Evolutionary conservation across 2,888 invertebrate species (phyloP).

Genomic region (Poecilus cupreus): DNA sequence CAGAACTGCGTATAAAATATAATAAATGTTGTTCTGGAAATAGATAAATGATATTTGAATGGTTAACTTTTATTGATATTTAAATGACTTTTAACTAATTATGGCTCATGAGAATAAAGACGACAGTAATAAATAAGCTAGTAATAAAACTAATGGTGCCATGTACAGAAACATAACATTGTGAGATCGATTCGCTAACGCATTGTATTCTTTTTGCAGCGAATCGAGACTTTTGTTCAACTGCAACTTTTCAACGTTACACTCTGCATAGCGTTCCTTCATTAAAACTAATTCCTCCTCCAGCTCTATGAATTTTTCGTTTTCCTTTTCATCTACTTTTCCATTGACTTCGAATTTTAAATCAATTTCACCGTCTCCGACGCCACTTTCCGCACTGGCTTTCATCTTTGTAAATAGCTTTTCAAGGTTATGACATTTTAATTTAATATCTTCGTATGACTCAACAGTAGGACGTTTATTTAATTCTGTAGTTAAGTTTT

Average conservation of each 20-base stretch:
- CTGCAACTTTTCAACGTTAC: constrained; percentile 78
- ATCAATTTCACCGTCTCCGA: constrained; percentile 7
- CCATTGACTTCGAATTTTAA: constrained; percentile 11
- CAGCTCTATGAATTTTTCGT: constrained; percentile 77
- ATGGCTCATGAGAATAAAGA: constrained; percentile 79
- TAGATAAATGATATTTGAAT: constrained; percentile 2
- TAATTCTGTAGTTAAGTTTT: constrained; percentile 65
- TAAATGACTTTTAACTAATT: constrained; percentile 11
- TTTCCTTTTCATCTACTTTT: constrained; percentile 25
- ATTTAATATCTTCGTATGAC: constrained; percentile 62
- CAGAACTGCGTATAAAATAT: constrained; percentile 2
- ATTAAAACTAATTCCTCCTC: constrained; percentile 84
- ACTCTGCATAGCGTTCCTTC: constrained; percentile 83
- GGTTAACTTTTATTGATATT: not conserved
- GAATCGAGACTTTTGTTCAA: constrained; percentile 77
- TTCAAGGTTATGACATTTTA: constrained; percentile 60
- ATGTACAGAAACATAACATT: constrained; percentile 77
- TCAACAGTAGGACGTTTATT: constrained; percentile 65
- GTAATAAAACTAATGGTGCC: constrained; percentile 76
- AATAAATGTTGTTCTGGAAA: constrained; percentile 15
- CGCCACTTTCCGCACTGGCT: not conserved
- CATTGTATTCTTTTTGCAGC: constrained; percentile 77
- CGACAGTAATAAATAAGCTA: constrained; percentile 78
- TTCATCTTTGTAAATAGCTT: constrained; percentile 47
- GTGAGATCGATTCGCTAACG: constrained; percentile 77